Evolutionary conservation across 2,888 invertebrate species (phyloP).

Genomic region (Drosophila parthenogenetica): DNA sequence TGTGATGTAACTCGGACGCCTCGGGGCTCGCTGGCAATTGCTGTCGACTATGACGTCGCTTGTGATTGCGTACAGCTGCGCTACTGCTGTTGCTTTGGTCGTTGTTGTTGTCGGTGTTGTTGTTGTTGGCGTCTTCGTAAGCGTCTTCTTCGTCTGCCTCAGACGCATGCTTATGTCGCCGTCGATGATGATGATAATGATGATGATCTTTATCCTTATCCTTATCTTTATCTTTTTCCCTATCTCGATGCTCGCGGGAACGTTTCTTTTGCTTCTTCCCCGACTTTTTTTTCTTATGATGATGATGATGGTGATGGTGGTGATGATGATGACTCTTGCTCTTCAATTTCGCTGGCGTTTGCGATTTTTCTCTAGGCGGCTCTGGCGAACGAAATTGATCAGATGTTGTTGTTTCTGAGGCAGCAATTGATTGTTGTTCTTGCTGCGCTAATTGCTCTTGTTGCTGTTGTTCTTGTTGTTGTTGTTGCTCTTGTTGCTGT

Average conservation of each 20-base stretch:
- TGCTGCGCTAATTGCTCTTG: constrained; percentile 36
- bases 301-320: constrained; percentile 50
- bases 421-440: constrained; percentile 46
- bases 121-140: constrained; percentile 39
- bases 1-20: constrained; percentile 46
- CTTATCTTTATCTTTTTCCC: constrained; percentile 55
- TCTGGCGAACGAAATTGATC: constrained; percentile 60
- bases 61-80: constrained; percentile 31
- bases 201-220: constrained; percentile 59
- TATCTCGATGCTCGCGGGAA: constrained; percentile 77
- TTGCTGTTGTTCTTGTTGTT: constrained; percentile 31
- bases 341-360: constrained; percentile 65
- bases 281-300: constrained; percentile 82
- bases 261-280: constrained; percentile 82
- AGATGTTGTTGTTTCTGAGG: constrained; percentile 25
- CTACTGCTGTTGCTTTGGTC: constrained; percentile 44
- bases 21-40: constrained; percentile 34
- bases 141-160: constrained; percentile 57
- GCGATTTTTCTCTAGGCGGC: constrained; percentile 51
- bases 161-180: constrained; percentile 80
- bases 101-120: constrained; percentile 37
- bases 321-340: constrained; percentile 60
- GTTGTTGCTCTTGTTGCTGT: constrained; percentile 26
- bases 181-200: constrained; percentile 67
- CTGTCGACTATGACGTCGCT: constrained; percentile 53